Evolutionary conservation across 1,140 invertebrate species (phyloP), one percentile per base, ranked within the genome.

Genomic region (Nylanderia fulva): DNA sequence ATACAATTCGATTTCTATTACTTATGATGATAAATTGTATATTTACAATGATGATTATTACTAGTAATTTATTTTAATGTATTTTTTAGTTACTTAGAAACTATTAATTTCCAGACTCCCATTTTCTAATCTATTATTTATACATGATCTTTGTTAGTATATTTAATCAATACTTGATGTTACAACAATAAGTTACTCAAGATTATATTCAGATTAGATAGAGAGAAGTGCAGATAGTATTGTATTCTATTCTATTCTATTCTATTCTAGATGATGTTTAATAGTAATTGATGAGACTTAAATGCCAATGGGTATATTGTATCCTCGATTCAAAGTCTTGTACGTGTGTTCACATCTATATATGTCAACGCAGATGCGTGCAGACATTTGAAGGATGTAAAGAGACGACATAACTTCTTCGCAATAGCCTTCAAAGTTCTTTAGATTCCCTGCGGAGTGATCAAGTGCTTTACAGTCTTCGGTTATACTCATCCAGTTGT

Each of bases 341-440:
- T 33, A 24, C 60, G 9, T 18, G n/a, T 60, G 18, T 11, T 29
- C 36, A 39, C 13, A 36, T 74, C 13, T 33, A 9, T 15, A 15
- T 60, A 42, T 72, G 36, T 66, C 18, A 13, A 48, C 45, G 36
- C 64, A 39, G 63, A 66, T 42, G 63, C 63, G 36, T 52, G 27
- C 33, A 75, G 52, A 29, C 54, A 60, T 60, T 4, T 18, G 33
- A 60, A 60, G 54, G 72, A 75, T 75, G 54, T 24, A 75, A n/a
- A n/a, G 8, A 60, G 54, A 39, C 21, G 33, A 39, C 33, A 21
- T n/a, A 24, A 36, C 33, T 54, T 74, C 29, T 74, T 74, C 33
- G 33, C 54, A 36, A 58, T 75, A 58, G 21, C 33, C 21, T 21
- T 75, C 52, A 4, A 24, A 58, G 52, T 52, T 58, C 24, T 75